These are phyloP conservation scores for Neodiprion lecontei DNA, from an alignment of 1,140 invertebrate species.

Conservation along the genomic window DNA sequence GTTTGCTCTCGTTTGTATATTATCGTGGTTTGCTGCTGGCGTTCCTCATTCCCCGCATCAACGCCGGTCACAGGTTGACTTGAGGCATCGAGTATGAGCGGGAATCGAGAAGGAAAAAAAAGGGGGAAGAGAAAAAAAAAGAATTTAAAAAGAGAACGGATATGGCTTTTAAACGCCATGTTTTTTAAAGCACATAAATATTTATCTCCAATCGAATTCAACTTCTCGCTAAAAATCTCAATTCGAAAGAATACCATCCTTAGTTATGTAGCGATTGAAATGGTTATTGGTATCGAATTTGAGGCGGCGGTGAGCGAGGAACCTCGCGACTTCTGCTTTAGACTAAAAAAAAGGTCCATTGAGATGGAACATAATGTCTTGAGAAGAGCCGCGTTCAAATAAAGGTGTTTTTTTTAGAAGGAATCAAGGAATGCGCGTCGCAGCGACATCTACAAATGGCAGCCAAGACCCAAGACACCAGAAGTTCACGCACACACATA, in stretches of 20 bases:
- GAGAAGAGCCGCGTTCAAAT: not conserved
- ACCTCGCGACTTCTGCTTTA: not conserved
- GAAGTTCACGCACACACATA: slow-evolving; percentile 21
- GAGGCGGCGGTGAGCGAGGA: not conserved
- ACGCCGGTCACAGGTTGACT: too few species aligned
- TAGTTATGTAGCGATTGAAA: not conserved
- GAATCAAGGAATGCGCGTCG: not conserved
- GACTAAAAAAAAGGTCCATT: not conserved
- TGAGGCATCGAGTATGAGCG: too few species aligned
- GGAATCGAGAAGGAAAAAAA: not conserved
- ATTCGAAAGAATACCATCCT: not conserved
- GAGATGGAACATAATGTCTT: not conserved
- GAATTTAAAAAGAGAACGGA: slow-evolving; percentile 7
- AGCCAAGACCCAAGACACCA: too few species aligned
- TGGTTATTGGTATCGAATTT: too few species aligned
- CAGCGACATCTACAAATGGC: not conserved
- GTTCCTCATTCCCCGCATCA: too few species aligned
- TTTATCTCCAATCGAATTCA: not conserved
- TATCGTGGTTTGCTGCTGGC: too few species aligned
- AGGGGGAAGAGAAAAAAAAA: not conserved
- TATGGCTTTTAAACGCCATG: slow-evolving; percentile 7
- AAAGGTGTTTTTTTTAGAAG: not conserved
- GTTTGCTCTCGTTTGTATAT: too few species aligned
- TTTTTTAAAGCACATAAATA: slow-evolving; percentile 4
- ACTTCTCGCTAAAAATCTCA: not conserved